Evolutionary conservation across 2,888 invertebrate genomes (phyloP).

Genomic region (Synergus umbraculus): DNA sequence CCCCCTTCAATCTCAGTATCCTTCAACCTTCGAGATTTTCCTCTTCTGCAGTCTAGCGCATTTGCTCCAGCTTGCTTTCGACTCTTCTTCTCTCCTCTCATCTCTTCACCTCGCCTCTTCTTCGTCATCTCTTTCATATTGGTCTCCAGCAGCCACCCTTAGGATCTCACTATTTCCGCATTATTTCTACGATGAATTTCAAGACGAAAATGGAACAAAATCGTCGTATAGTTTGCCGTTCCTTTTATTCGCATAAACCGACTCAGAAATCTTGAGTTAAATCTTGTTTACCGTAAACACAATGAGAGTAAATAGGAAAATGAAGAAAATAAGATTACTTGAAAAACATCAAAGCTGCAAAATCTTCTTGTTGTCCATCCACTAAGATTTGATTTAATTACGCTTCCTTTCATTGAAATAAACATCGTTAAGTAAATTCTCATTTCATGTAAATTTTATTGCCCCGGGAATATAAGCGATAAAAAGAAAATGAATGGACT

Average conservation of each 20-base stretch:
- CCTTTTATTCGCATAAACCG: slow-evolving; percentile 25
- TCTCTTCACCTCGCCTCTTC: slow-evolving; percentile 38
- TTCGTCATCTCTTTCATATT: slow-evolving; percentile 48
- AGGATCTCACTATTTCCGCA: slow-evolving; percentile 65
- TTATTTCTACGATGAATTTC: slow-evolving; percentile 69
- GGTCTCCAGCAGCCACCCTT: slow-evolving; percentile 40
- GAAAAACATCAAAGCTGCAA: neutral
- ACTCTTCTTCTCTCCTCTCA: neutral
- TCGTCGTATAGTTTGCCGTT: slow-evolving; percentile 49
- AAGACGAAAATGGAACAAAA: slow-evolving; percentile 62
- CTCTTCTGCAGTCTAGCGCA: neutral
- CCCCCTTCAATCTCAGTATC: neutral
- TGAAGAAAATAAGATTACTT: neutral
- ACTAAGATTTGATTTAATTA: neutral
- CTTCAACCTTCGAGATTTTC: slow-evolving; percentile 13
- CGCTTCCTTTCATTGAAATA: neutral
- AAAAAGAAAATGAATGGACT: neutral
- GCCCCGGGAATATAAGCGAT: neutral
- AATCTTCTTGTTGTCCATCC: neutral
- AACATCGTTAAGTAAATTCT: neutral
- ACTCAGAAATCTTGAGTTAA: slow-evolving; percentile 9
- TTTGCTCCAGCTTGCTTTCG: slow-evolving; percentile 9
- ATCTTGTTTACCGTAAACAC: neutral
- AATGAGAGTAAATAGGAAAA: neutral
- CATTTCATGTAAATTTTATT: neutral